phyloP scores from a whole-genome alignment of 2,888 invertebrate species.

The Agrotis segetum region DNA sequence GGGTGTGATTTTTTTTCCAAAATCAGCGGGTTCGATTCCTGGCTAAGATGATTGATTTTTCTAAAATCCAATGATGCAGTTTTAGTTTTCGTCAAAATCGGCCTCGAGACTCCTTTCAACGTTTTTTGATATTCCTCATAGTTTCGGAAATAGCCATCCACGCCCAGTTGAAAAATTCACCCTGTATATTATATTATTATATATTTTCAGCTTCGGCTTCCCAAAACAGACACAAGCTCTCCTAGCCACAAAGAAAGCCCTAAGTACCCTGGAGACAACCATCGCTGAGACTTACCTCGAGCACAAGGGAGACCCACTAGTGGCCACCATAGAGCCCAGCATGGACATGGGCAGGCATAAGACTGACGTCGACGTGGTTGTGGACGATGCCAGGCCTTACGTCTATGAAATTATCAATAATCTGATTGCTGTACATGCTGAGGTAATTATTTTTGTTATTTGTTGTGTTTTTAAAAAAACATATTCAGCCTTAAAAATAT shows the following conservation, averaged over 20 bases:
- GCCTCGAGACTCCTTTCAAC: too few species aligned
- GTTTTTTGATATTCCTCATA: too few species aligned
- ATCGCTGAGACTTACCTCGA: conserved; percentile 96
- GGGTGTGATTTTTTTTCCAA: too few species aligned
- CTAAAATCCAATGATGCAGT: too few species aligned
- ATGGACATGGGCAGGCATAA: conserved; percentile 98
- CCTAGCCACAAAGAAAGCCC: conserved; percentile 92
- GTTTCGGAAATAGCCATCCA: too few species aligned
- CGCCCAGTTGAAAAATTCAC: too few species aligned
- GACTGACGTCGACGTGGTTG: conserved; percentile 94
- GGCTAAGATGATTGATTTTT: too few species aligned
- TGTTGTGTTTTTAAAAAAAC: not conserved
- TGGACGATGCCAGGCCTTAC: conserved; percentile 96
- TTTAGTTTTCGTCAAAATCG: too few species aligned
- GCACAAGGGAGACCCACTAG: conserved; percentile 97
- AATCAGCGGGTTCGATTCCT: too few species aligned
- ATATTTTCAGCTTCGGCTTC: conserved; percentile 91
- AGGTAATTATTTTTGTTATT: conserved; percentile 85
- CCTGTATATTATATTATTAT: too few species aligned
- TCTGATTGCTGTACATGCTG: conserved; percentile 94
- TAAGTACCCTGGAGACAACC: conserved; percentile 91
- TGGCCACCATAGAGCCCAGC: conserved; percentile 98
- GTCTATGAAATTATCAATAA: conserved; percentile 97
- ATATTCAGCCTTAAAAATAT: not conserved
- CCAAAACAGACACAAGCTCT: conserved; percentile 94